phyloP scores from a whole-genome alignment of 2,888 invertebrate species.

The Zhuqinia jingwanae region DNA sequence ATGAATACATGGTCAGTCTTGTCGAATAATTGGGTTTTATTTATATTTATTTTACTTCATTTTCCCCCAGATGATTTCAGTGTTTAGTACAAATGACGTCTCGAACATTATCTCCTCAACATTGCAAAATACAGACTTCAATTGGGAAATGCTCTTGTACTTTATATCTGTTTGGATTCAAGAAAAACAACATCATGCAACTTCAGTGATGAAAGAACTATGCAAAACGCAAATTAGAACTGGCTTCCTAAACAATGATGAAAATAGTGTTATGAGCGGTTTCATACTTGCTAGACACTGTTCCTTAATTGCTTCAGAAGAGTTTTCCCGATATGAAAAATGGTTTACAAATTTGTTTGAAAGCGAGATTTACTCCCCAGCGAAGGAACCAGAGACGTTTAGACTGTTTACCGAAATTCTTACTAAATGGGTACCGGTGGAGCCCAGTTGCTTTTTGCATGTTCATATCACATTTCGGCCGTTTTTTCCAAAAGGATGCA shows the following conservation, averaged over 20 bases:
- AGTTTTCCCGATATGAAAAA: constrained; percentile 76
- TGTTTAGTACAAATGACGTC: constrained; percentile 56
- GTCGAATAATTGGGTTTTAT: neutral
- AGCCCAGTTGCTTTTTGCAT: constrained; percentile 77
- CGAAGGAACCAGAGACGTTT: constrained; percentile 73
- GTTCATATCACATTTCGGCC: constrained; percentile 77
- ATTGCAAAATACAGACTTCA: constrained; percentile 49
- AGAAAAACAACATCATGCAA: constrained; percentile 61
- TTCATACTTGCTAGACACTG: constrained; percentile 78
- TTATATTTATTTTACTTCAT: neutral
- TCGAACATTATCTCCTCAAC: constrained; percentile 51
- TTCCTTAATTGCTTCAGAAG: constrained; percentile 74
- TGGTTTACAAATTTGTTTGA: constrained; percentile 77
- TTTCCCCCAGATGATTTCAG: constrained; percentile 70
- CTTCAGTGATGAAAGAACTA: constrained; percentile 70
- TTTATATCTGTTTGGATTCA: constrained; percentile 72
- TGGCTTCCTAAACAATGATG: constrained; percentile 65
- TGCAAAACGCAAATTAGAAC: constrained; percentile 70
- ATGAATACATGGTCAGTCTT: neutral
- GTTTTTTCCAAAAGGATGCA: constrained; percentile 73
- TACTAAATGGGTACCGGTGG: constrained; percentile 73
- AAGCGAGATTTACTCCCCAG: constrained; percentile 73
- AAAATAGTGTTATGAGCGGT: constrained; percentile 68
- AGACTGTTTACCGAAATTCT: constrained; percentile 70
- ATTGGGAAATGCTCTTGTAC: constrained; percentile 75